Percentiles rank a stretch among this genome's conserved stretches.
These are phyloP conservation scores for Charadrius vociferus DNA, from an alignment of 2,113 vertebrate genomes.

Conservation along the genomic window DNA sequence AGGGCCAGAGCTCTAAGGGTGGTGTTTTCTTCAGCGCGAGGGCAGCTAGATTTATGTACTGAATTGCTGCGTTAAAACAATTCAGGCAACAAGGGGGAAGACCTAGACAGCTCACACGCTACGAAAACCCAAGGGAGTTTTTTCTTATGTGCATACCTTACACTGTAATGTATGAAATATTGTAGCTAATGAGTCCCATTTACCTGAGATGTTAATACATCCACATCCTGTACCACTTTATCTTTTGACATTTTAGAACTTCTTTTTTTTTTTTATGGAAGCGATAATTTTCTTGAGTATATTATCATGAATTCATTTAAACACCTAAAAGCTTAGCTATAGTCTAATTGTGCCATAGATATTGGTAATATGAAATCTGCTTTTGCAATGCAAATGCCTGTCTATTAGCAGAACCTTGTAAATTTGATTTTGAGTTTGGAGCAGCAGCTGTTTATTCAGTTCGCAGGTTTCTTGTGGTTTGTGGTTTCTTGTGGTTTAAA, in stretches of 20 bases:
- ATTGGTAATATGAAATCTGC: not conserved
- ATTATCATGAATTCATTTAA: constrained; percentile 36
- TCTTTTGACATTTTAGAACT: constrained; percentile 46
- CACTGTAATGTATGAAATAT: constrained; percentile 46
- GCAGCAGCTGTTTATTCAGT: constrained; percentile 69
- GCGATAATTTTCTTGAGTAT: constrained; percentile 9
- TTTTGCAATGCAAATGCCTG: constrained; percentile 61
- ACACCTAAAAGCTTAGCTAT: constrained; percentile 36
- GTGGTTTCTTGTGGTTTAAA: constrained; percentile 71
- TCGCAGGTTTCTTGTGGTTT: constrained; percentile 68
- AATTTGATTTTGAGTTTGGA: constrained; percentile 36
- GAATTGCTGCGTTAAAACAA: not conserved
- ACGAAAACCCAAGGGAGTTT: constrained; percentile 35
- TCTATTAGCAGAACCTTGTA: constrained; percentile 44
- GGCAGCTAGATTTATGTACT: not conserved
- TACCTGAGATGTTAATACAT: constrained; percentile 52
- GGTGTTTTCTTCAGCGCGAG: not conserved
- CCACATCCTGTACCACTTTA: constrained; percentile 53
- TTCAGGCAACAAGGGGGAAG: not conserved
- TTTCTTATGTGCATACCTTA: constrained; percentile 46
- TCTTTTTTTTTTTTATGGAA: not conserved
- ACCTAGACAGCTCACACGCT: not conserved
- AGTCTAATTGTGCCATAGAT: constrained; percentile 30
- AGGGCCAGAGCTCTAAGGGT: not conserved
- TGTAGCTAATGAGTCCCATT: constrained; percentile 55